Conservation (phyloP, 2,888 invertebrate species). For the Melanchra persicariae region DNA sequence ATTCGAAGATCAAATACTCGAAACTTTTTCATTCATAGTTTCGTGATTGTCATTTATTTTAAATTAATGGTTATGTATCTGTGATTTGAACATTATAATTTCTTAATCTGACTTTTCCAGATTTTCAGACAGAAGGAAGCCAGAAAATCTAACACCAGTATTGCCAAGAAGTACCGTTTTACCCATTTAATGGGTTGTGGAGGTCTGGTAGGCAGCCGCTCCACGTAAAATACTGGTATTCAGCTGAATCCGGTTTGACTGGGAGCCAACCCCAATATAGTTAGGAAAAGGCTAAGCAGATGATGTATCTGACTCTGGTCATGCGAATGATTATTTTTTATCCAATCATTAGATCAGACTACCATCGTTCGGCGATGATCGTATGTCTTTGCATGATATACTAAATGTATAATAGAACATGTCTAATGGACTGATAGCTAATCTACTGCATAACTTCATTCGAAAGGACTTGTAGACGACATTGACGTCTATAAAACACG, state of each 20-base stretch:
- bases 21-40: not conserved
- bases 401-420: no score
- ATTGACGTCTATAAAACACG: conserved; percentile 4
- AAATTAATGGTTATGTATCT: not conserved
- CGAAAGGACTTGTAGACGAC: conserved; percentile 14
- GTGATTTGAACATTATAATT: not conserved
- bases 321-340: not conserved
- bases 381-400: not conserved
- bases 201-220: no score
- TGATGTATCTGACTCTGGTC: no score
- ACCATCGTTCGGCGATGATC: no score
- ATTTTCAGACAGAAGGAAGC: no score
- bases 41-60: conserved; percentile 6
- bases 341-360: not conserved
- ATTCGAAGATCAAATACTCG: not conserved
- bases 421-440: not conserved
- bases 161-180: no score
- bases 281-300: no score
- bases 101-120: not conserved
- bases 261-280: no score
- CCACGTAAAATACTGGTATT: no score
- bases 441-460: not conserved
- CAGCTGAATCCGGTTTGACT: no score
- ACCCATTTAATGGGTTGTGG: no score
- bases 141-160: no score